A percentile compares a stretch with the other conserved stretches of the same genome.
phyloP scores from a whole-genome alignment of 2,113 vertebrate genomes.

The Donacobius atricapilla region DNA sequence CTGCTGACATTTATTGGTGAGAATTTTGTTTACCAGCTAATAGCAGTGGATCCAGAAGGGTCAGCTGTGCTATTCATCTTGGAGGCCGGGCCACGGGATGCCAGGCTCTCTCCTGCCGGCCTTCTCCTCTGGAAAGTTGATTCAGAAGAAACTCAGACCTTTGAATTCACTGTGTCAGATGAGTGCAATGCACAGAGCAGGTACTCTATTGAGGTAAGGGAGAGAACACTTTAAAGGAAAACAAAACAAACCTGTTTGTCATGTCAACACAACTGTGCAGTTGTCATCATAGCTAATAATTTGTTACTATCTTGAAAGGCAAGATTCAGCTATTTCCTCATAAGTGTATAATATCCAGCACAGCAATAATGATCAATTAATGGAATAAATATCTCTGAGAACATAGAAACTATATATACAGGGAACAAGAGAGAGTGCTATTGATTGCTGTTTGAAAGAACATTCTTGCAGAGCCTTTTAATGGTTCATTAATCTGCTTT shows the following conservation, averaged over 20 bases:
- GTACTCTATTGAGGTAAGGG: constrained; percentile 72
- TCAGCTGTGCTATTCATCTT: constrained; percentile 79
- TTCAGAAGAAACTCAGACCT: constrained; percentile 17
- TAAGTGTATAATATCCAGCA: constrained; percentile 54
- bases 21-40: constrained; percentile 83
- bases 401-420: constrained; percentile 37
- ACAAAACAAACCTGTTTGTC: constrained; percentile 31
- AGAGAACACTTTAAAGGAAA: not conserved
- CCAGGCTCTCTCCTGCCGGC: constrained; percentile 73
- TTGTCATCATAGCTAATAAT: constrained; percentile 54
- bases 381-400: constrained; percentile 66
- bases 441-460: constrained; percentile 64
- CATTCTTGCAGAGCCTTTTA: constrained; percentile 56
- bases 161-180: constrained; percentile 73
- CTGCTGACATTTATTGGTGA: constrained; percentile 78
- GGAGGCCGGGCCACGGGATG: constrained; percentile 71
- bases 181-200: constrained; percentile 78
- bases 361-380: constrained; percentile 71
- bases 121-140: constrained; percentile 81
- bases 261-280: not conserved
- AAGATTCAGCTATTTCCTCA: constrained; percentile 57
- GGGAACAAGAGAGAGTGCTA: constrained; percentile 35
- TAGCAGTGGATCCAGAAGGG: constrained; percentile 77
- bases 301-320: constrained; percentile 58
- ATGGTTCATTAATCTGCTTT: constrained; percentile 75